Evolutionary conservation across 2,797 vertebrate species (phyloP).

Genomic region (Euthynnus affinis): DNA sequence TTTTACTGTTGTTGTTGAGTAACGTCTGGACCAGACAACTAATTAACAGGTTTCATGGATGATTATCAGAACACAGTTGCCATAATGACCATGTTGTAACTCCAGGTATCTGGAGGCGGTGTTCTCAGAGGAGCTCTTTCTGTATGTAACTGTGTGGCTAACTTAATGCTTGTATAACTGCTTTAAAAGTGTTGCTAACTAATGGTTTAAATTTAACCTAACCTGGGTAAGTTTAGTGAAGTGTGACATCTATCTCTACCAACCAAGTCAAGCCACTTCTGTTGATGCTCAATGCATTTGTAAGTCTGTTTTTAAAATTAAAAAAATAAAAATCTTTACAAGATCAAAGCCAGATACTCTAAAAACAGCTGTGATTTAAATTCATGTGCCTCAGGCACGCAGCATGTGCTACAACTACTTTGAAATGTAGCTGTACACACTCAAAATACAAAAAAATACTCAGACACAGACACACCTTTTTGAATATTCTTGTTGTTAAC

Average conservation of each 20-base stretch:
- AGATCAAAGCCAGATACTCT: constrained; percentile 11
- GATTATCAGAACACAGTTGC: not conserved
- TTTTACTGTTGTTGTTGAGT: not conserved
- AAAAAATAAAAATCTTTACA: too few relatives aligned
- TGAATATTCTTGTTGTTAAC: not conserved
- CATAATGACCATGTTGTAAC: constrained; percentile 46
- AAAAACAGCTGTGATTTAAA: constrained; percentile 13
- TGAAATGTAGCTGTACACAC: not conserved
- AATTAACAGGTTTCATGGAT: not conserved
- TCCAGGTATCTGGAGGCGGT: constrained; percentile 55
- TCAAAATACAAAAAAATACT: not conserved
- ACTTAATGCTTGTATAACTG: constrained; percentile 12
- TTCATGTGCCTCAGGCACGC: not conserved
- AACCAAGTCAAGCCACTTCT: not conserved
- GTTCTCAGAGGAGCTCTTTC: constrained; percentile 48
- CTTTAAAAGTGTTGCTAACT: constrained; percentile 14
- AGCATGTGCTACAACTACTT: not conserved
- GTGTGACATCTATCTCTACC: not conserved
- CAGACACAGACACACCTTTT: not conserved
- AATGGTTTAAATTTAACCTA: constrained; percentile 22
- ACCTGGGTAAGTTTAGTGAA: not conserved
- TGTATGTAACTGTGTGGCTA: constrained; percentile 68
- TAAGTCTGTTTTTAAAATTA: not conserved
- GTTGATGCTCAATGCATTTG: not conserved
- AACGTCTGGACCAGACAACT: not conserved